Evolutionary conservation across 2,888 invertebrate species (phyloP).

Genomic region (Apodemia duryi): DNA sequence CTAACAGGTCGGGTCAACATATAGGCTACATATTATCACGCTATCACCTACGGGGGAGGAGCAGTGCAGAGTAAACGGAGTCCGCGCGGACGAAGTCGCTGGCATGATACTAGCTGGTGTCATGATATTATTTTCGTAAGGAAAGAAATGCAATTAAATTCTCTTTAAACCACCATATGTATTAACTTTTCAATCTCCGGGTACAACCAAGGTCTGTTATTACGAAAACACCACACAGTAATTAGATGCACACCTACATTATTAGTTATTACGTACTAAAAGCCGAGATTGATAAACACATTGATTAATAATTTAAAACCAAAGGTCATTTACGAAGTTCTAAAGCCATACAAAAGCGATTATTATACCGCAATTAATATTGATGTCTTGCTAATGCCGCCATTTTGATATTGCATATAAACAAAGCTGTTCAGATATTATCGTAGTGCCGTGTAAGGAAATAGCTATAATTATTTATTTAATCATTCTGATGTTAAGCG

Average conservation of each 20-base stretch:
- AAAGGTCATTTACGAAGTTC: constrained; percentile 8
- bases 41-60: no score
- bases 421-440: constrained; percentile 31
- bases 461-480: constrained; percentile 33
- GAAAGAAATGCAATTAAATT: no score
- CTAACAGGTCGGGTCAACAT: no score
- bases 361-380: constrained; percentile 7
- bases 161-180: no score
- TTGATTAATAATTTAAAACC: constrained; percentile 1
- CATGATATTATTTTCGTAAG: no score
- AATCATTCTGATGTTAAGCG: constrained; percentile 29
- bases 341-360: constrained; percentile 7
- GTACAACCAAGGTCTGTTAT: not conserved
- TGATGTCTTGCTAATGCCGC: constrained; percentile 9
- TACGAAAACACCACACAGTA: not conserved
- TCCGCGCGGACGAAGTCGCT: no score
- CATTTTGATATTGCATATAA: constrained; percentile 19
- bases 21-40: no score
- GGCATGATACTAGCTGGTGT: no score
- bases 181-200: not conserved
- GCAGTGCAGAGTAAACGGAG: no score
- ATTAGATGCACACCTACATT: not conserved
- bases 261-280: not conserved
- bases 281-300: not conserved
- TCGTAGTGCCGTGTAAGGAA: constrained; percentile 32